Conservation (phyloP, 2,888 invertebrate species). For the Rotaria macrura region DNA sequence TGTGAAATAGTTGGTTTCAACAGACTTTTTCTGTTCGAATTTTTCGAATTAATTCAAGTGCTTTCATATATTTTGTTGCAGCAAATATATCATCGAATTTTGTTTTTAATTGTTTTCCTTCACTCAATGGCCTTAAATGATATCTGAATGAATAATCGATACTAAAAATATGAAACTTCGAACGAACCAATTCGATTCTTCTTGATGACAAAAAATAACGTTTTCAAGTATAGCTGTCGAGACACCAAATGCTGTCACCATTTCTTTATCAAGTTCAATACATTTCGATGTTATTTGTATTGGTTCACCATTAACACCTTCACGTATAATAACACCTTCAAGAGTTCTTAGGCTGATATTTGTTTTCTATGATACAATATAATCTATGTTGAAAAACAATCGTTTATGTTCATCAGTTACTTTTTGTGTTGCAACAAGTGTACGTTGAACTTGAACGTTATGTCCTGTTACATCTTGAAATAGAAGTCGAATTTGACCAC, state of each 20-base stretch:
- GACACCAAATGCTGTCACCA: conserved; percentile 64
- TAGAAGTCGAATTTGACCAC: conserved; percentile 53
- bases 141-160: too few species aligned
- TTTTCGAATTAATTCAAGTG: conserved; percentile 59
- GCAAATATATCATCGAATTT: conserved; percentile 97
- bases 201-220: conserved; percentile 97
- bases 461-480: conserved; percentile 58
- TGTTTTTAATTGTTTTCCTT: conserved; percentile 79
- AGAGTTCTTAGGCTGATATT: conserved; percentile 39
- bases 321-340: conserved; percentile 44
- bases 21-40: conserved; percentile 42
- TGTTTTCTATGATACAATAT: background rate
- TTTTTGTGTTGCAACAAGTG: conserved; percentile 59
- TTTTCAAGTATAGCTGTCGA: conserved; percentile 84
- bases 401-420: conserved; percentile 35
- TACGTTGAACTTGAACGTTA: conserved; percentile 59
- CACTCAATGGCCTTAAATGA: conserved; percentile 68
- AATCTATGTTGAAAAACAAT: background rate
- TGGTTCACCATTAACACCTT: conserved; percentile 41
- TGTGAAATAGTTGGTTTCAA: too few species aligned
- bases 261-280: conserved; percentile 47
- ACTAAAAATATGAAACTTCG: background rate
- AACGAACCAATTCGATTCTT: conserved; percentile 72
- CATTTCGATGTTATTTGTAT: conserved; percentile 39
- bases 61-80: conserved; percentile 78